Evolutionary conservation across 2,797 vertebrate species (phyloP).

Genomic region (Spizella passerina): DNA sequence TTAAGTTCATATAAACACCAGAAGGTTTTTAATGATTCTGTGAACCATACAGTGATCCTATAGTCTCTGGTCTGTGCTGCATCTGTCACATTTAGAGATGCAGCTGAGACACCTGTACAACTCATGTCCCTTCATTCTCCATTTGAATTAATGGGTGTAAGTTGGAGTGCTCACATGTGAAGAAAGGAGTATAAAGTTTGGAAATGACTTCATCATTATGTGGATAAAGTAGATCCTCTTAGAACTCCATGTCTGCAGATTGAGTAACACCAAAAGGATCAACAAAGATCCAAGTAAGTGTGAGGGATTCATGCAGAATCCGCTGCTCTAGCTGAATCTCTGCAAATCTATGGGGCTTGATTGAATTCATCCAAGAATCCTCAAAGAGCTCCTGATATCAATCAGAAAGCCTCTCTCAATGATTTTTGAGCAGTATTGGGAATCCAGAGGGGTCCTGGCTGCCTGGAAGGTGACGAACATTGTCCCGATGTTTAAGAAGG

Average conservation of each 20-base stretch:
- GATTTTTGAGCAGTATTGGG: neutral
- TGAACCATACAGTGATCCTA: neutral
- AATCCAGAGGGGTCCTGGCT: neutral
- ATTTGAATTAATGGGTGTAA: neutral
- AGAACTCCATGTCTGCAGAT: neutral
- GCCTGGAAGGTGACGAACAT: rapidly evolving
- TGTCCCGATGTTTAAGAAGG: neutral
- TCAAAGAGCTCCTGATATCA: neutral
- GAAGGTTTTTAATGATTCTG: neutral
- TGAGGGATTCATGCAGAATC: neutral
- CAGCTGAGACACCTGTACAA: neutral
- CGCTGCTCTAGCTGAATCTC: neutral
- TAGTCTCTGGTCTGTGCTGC: neutral
- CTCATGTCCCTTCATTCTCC: neutral
- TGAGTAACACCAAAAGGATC: neutral
- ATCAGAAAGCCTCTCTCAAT: neutral
- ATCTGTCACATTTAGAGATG: neutral
- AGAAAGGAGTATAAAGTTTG: neutral
- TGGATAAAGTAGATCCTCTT: neutral
- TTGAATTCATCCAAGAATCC: neutral
- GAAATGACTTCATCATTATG: neutral
- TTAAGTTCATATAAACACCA: neutral
- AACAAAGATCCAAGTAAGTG: neutral
- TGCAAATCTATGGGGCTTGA: neutral
- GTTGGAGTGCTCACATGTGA: neutral